Percentiles rank a stretch among this genome's conserved stretches.
Conservation (phyloP, 2,113 vertebrate genomes). For the Genyomyrus donnyi region DNA sequence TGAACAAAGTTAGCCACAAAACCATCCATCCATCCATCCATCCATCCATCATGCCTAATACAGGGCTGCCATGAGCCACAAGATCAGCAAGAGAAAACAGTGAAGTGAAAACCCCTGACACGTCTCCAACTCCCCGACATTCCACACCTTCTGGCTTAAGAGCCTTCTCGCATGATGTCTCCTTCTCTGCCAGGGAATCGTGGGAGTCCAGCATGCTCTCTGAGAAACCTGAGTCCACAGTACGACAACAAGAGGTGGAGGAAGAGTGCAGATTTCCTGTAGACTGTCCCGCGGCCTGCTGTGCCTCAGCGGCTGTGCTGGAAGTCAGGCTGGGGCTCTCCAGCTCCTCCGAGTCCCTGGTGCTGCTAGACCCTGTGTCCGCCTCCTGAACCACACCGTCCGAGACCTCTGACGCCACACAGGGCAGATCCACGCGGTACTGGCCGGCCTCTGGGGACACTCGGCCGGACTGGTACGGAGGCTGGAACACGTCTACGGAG, state of each 20-base stretch:
- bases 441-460: slow-evolving; percentile 71
- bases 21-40: background rate
- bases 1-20: background rate
- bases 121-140: background rate
- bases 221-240: slow-evolving; percentile 73
- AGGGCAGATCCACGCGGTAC: slow-evolving; percentile 48
- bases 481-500: slow-evolving; percentile 94
- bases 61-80: background rate
- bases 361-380: slow-evolving; percentile 13
- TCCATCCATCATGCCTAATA: background rate
- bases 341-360: slow-evolving; percentile 20
- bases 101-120: background rate
- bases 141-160: slow-evolving; percentile 84
- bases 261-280: slow-evolving; percentile 49
- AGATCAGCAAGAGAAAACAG: background rate
- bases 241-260: slow-evolving; percentile 51
- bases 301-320: background rate
- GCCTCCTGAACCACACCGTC: slow-evolving; percentile 35
- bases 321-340: slow-evolving; percentile 42
- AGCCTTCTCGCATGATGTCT: slow-evolving; percentile 76
- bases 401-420: slow-evolving; percentile 45
- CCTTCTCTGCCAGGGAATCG: slow-evolving; percentile 68
- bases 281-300: slow-evolving; percentile 42
- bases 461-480: slow-evolving; percentile 83
- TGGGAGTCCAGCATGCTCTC: slow-evolving; percentile 61